These are phyloP conservation scores for Eulithis testata DNA, from an alignment of 2,888 invertebrate species.

Conservation along the genomic window DNA sequence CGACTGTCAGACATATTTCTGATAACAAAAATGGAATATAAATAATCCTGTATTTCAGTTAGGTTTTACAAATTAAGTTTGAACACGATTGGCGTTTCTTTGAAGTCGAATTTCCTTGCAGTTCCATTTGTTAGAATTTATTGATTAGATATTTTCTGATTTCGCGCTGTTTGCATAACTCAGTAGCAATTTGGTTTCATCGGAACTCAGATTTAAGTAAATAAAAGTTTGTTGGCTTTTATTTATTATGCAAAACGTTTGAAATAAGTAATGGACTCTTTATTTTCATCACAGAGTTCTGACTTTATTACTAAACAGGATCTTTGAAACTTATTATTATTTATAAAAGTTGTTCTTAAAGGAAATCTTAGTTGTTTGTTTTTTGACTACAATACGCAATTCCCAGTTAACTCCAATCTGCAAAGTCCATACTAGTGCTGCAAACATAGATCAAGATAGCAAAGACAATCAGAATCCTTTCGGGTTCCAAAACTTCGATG, in stretches of 20 bases:
- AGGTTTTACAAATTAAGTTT: slow-evolving; percentile 23
- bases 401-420: not conserved
- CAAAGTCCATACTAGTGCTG: not conserved
- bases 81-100: slow-evolving; percentile 20
- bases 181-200: slow-evolving; percentile 11
- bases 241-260: no score
- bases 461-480: slow-evolving; percentile 10
- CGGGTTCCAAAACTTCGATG: slow-evolving; percentile 18
- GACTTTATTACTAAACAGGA: no score
- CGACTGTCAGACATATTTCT: slow-evolving; percentile 50
- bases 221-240: not conserved
- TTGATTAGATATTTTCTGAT: slow-evolving; percentile 8
- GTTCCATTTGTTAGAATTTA: slow-evolving; percentile 14
- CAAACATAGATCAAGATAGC: slow-evolving; percentile 17
- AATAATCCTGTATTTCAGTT: slow-evolving; percentile 32
- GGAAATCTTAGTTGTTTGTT: not conserved
- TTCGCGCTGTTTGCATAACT: slow-evolving; percentile 5
- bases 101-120: slow-evolving; percentile 21
- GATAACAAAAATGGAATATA: slow-evolving; percentile 53
- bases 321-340: no score
- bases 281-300: no score
- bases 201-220: not conserved
- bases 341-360: no score
- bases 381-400: not conserved
- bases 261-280: no score